Conservation (phyloP, 2,113 vertebrate species). For the Ursus arctos region DNA sequence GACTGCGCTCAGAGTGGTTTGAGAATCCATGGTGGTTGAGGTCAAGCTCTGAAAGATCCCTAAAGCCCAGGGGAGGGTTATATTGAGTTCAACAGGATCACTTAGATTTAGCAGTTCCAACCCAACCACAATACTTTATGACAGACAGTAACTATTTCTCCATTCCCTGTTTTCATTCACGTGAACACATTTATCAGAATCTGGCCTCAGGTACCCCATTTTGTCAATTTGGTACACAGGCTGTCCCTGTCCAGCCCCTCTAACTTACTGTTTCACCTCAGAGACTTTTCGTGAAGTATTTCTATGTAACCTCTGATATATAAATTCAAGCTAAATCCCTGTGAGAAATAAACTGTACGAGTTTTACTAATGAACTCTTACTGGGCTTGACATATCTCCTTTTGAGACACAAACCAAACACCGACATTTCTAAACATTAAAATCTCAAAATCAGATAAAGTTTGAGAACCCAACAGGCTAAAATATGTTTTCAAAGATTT, state of each 20-base stretch:
- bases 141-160: conserved; percentile 44
- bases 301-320: conserved; percentile 4
- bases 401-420: conserved; percentile 34
- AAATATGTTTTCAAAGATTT: background rate
- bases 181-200: conserved; percentile 34
- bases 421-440: conserved; percentile 38
- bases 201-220: background rate
- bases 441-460: conserved; percentile 21
- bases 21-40: background rate
- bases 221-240: background rate
- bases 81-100: conserved; percentile 38
- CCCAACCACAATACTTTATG: background rate
- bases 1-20: background rate
- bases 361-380: conserved; percentile 51
- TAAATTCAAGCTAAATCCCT: conserved; percentile 44
- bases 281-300: background rate
- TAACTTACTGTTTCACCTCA: background rate
- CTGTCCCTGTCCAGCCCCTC: background rate
- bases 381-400: conserved; percentile 21
- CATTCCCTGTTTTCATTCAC: background rate
- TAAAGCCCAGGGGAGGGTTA: background rate
- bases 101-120: conserved; percentile 27
- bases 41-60: conserved; percentile 16
- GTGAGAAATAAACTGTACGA: background rate
- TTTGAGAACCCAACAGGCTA: background rate